A percentile compares a stretch with the other conserved stretches of the same genome.
Conservation (phyloP, 2,113 vertebrate species). For the Pangasianodon hypophthalmus region DNA sequence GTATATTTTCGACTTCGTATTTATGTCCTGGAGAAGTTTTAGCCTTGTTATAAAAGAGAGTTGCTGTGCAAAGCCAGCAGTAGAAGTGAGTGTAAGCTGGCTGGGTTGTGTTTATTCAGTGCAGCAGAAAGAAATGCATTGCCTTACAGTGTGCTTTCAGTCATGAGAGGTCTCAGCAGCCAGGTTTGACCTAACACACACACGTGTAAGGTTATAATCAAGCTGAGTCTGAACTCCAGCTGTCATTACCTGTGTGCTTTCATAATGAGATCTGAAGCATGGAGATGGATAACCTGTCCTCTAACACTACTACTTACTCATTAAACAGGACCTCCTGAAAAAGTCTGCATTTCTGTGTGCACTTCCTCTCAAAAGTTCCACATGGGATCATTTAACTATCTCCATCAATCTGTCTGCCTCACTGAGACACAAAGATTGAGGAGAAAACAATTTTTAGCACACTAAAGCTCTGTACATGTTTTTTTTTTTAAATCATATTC, state of each 20-base stretch:
- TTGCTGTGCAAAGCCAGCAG: background rate
- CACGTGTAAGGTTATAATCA: background rate
- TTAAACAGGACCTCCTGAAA: background rate
- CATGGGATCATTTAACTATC: background rate
- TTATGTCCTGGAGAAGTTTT: background rate
- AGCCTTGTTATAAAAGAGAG: background rate
- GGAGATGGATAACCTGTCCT: background rate
- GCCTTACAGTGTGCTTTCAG: background rate
- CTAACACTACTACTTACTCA: background rate
- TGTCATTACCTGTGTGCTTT: background rate
- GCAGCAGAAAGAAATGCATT: background rate
- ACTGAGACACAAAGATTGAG: too few relatives aligned
- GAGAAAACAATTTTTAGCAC: too few relatives aligned
- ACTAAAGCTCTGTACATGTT: too few relatives aligned
- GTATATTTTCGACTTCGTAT: background rate
- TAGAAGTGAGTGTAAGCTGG: background rate
- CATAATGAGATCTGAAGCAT: background rate
- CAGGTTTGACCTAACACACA: background rate
- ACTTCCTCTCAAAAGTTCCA: background rate
- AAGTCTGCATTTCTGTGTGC: background rate
- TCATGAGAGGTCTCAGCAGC: background rate
- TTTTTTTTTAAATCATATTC: too few relatives aligned
- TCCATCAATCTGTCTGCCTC: background rate
- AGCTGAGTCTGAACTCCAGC: background rate
- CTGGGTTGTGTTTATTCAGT: background rate